Percentiles rank a stretch among this genome's conserved stretches.
phyloP scores from a whole-genome alignment of 1,140 invertebrate species.

The Formica selysi region DNA sequence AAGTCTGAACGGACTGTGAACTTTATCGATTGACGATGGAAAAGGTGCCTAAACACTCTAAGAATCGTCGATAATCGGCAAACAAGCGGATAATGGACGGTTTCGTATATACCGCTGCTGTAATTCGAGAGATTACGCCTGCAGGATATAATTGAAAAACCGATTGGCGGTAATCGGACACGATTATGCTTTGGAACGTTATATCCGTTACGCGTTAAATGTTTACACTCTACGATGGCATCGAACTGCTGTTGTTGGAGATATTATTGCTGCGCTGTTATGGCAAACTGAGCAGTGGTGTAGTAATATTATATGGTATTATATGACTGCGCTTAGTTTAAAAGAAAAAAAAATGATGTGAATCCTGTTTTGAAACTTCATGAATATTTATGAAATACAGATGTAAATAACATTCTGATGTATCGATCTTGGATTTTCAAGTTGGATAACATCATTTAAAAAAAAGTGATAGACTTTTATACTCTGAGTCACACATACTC shows the following conservation, averaged over 20 bases:
- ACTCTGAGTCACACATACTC: too few relatives aligned
- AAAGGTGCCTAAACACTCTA: constrained; percentile 35
- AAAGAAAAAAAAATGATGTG: constrained; percentile 28
- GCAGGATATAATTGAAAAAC: constrained; percentile 61
- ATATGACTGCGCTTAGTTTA: constrained; percentile 24
- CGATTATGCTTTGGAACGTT: constrained; percentile 48
- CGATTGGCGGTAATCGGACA: constrained; percentile 61
- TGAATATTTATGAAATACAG: constrained; percentile 12
- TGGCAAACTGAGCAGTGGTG: constrained; percentile 28
- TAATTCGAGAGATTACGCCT: constrained; percentile 44
- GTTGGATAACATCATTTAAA: background rate
- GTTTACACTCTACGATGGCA: constrained; percentile 42
- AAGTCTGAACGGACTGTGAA: background rate
- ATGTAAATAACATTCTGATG: background rate
- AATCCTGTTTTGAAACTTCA: constrained; percentile 38
- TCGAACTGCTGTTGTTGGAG: constrained; percentile 27
- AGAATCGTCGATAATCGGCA: constrained; percentile 57
- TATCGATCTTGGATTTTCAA: background rate
- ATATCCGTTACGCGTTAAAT: constrained; percentile 63
- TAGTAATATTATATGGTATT: constrained; percentile 51
- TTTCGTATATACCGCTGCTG: constrained; percentile 43
- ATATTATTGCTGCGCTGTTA: constrained; percentile 47
- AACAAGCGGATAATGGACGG: constrained; percentile 59
- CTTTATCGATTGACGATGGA: background rate
- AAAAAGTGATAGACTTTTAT: background rate